These are phyloP conservation scores for Azemiops feae DNA, from an alignment of 2,113 vertebrate species.

Conservation along the genomic window DNA sequence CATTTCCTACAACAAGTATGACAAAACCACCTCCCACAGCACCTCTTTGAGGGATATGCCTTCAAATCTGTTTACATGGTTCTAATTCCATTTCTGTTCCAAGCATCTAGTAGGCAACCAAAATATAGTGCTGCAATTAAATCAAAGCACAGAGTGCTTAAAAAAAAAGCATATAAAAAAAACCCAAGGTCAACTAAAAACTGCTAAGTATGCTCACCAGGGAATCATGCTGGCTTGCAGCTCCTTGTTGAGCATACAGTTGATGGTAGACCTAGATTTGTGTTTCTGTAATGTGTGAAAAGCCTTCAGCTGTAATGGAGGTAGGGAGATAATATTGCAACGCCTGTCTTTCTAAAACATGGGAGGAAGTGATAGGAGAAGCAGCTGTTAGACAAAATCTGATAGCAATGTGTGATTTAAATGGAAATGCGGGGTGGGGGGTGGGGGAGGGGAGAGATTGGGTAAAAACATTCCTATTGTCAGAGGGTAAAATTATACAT, in stretches of 20 bases:
- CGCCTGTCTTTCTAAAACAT: neutral
- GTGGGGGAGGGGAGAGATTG: neutral
- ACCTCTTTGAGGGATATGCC: neutral
- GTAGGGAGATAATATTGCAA: neutral
- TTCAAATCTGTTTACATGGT: neutral
- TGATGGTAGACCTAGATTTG: neutral
- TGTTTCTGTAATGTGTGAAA: neutral
- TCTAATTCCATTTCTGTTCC: neutral
- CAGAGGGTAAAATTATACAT: neutral
- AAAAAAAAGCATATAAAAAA: neutral
- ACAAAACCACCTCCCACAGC: neutral
- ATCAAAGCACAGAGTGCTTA: neutral
- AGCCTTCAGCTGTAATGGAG: neutral
- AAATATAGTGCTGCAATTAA: neutral
- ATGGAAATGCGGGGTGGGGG: neutral
- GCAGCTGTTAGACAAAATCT: neutral
- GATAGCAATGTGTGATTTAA: neutral
- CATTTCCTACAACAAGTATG: neutral
- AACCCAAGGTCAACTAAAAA: neutral
- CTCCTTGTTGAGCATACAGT: neutral
- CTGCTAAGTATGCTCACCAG: neutral
- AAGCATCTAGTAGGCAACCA: neutral
- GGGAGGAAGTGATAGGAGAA: neutral
- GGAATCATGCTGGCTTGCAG: neutral
- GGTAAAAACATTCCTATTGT: neutral